Evolutionary conservation across 2,888 invertebrate genomes (phyloP).

Genomic region (Tiliacea citrago): DNA sequence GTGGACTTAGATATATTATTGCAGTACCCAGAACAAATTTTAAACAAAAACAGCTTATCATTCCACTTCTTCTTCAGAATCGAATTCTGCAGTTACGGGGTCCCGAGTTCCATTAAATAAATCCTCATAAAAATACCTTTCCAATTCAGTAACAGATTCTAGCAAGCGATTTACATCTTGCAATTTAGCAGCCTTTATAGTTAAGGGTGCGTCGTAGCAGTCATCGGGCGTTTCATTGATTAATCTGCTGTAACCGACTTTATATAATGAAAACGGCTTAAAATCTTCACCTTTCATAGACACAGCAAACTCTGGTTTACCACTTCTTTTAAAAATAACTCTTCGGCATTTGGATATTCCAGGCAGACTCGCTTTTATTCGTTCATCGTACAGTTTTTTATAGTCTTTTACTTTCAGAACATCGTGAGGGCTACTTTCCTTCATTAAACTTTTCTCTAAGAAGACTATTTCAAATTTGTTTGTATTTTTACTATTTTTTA

Average conservation of each 20-base stretch:
- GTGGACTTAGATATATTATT: slow-evolving; percentile 82
- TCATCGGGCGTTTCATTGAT: slow-evolving; percentile 19
- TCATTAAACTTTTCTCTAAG: slow-evolving; percentile 23
- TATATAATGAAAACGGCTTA: slow-evolving; percentile 34
- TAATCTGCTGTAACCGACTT: slow-evolving; percentile 23
- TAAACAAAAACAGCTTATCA: slow-evolving; percentile 4
- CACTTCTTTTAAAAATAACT: not conserved
- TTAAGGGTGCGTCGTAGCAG: slow-evolving; percentile 27
- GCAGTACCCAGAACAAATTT: slow-evolving; percentile 9
- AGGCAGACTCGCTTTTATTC: not conserved
- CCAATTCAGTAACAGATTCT: slow-evolving; percentile 33
- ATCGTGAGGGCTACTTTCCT: not conserved
- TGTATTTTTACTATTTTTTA: too few species aligned
- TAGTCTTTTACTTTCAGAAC: slow-evolving; percentile 16
- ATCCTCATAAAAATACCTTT: slow-evolving; percentile 39
- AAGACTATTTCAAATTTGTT: not conserved
- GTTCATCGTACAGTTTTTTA: slow-evolving; percentile 10
- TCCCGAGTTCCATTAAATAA: slow-evolving; percentile 23
- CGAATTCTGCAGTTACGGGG: slow-evolving; percentile 9
- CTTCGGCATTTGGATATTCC: not conserved
- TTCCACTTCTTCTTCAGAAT: slow-evolving; percentile 19
- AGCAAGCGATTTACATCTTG: slow-evolving; percentile 27
- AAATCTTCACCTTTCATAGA: slow-evolving; percentile 27
- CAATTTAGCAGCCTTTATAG: slow-evolving; percentile 34
- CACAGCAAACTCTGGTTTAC: slow-evolving; percentile 18